phyloP scores from a whole-genome alignment of 2,888 invertebrate species.

The Enoplolaimus lenunculus region DNA sequence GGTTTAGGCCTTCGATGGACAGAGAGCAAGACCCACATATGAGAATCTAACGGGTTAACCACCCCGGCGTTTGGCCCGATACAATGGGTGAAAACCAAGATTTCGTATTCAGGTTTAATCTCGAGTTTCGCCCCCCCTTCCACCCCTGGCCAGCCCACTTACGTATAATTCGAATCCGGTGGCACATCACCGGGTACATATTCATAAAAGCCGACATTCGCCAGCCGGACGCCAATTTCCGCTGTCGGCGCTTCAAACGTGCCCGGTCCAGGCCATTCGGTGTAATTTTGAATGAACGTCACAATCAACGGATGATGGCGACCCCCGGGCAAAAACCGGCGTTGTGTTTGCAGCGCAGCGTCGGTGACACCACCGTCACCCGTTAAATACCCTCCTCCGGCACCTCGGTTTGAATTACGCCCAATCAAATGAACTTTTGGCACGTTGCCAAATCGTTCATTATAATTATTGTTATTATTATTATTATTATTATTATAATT shows the following conservation, averaged over 20 bases:
- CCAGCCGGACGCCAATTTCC: slow-evolving; percentile 1
- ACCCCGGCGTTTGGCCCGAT: too few species aligned
- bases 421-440: background rate
- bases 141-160: too few species aligned
- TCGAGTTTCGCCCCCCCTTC: too few species aligned
- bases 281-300: slow-evolving; percentile 32
- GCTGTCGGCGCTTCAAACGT: slow-evolving; percentile 8
- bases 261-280: slow-evolving; percentile 27
- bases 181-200: background rate
- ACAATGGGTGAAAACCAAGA: too few species aligned
- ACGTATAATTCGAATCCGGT: background rate
- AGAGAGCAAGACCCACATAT: too few species aligned
- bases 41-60: too few species aligned
- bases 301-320: slow-evolving; percentile 26
- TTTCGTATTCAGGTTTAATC: too few species aligned
- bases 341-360: too few species aligned
- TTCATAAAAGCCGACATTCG: background rate
- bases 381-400: background rate
- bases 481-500: background rate
- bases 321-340: too few species aligned
- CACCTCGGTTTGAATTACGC: background rate
- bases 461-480: background rate
- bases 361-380: background rate
- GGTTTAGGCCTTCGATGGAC: too few species aligned
- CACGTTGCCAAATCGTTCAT: background rate